Evolutionary conservation across 2,113 vertebrate genomes (phyloP), one percentile per base, ranked within the genome.

Genomic region (Spea multiplicata): DNA sequence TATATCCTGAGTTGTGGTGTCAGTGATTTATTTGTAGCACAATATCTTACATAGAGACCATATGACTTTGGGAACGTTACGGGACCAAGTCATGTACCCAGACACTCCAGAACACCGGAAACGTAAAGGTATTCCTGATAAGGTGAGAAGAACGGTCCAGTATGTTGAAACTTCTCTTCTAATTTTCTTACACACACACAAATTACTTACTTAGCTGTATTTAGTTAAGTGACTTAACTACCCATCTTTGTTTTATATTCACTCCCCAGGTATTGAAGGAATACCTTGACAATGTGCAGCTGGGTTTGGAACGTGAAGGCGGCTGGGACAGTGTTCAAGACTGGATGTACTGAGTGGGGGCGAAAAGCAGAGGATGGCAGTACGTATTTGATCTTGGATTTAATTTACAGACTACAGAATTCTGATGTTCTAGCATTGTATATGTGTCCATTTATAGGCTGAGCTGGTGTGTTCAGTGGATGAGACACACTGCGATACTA

Each of bases 351-450:
- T 99, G 85, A 99, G 97, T 66, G 97, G 97, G 82, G 97, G 97
- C 88, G 97, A 99, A 57, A 99, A 99, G 83, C 97, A 99, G 84
- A 94, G 97, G 82, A 98, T 99, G 97, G 97, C 97, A 7, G 97
- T 99, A 89, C 89, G 94, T 84, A 8, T 82, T 16, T 30, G 30
- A 30, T 30, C 30, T 30, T 30, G 30, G 30, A 1, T 69, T 69
- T n/a, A 10, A 45, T 67, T 47, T 45, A 13, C 6, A 62, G 5
- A 62, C 59, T 62, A n/a, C 59, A 53, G 10, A 5, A 30, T 30
- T 30, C 30, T 30, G 30, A 30, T 30, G 1, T 30, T 30, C 30
- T 30, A 30, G 30, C 30, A 30, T 30, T 30, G 30, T 30, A 30
- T 1, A 30, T 30, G 30, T 30, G 30, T 30, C 30, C 30, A 30